A percentile compares a stretch with the other conserved stretches of the same genome.
phyloP scores from a whole-genome alignment of 2,113 vertebrate species.

The Carassius gibelio region DNA sequence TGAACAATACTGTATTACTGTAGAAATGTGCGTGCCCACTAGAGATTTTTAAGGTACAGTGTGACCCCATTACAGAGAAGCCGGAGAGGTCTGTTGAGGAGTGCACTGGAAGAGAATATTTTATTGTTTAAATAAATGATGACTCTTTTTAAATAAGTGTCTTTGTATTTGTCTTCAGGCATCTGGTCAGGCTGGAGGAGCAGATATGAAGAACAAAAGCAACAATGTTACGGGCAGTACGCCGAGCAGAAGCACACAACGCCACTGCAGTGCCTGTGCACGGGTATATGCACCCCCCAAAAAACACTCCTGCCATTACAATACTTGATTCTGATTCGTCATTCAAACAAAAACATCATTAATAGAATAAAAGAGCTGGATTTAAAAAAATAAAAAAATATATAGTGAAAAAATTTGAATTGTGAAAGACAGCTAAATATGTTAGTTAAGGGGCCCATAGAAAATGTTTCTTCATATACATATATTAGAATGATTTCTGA shows the following conservation, averaged over 20 bases:
- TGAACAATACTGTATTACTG: no score
- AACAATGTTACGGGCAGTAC: constrained; percentile 67
- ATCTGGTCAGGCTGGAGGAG: constrained; percentile 67
- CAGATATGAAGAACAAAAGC: constrained; percentile 75
- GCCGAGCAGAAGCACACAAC: constrained; percentile 67
- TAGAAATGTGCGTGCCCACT: neutral
- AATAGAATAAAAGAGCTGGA: neutral
- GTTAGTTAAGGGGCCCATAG: neutral
- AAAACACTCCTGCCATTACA: neutral
- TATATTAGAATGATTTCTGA: neutral
- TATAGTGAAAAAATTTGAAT: neutral
- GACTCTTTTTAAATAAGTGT: constrained; percentile 30
- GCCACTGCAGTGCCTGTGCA: constrained; percentile 77
- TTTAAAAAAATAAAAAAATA: neutral
- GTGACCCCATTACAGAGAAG: constrained; percentile 1
- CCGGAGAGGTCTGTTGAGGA: neutral
- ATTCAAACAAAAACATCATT: neutral
- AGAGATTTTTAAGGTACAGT: constrained; percentile 32
- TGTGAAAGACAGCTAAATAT: neutral
- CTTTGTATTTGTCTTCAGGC: constrained; percentile 42
- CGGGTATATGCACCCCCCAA: constrained; percentile 65
- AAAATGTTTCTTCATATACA: no score
- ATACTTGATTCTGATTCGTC: neutral
- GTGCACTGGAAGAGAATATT: neutral
- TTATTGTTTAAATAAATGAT: constrained; percentile 48